These are phyloP conservation scores for Alexandromys fortis DNA, from an alignment of 2,113 vertebrate genomes.

Conservation along the genomic window DNA sequence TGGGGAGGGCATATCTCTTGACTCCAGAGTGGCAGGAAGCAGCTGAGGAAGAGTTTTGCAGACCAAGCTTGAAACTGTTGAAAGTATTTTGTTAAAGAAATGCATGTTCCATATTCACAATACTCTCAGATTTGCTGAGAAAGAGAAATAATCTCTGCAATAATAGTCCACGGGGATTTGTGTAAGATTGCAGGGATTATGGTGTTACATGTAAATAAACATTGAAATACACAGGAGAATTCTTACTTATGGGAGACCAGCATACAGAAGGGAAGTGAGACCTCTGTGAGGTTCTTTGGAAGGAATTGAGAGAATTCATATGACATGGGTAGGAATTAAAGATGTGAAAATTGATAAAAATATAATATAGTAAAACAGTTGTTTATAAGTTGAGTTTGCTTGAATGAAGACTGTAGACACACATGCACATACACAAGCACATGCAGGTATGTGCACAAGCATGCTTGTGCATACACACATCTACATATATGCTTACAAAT, in stretches of 20 bases:
- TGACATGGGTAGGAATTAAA: background rate
- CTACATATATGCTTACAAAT: fast-evolving
- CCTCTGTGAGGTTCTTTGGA: background rate
- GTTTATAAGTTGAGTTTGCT: background rate
- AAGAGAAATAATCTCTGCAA: slow-evolving; percentile 7
- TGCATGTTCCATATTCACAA: background rate
- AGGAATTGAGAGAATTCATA: background rate
- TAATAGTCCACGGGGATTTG: background rate
- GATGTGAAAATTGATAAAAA: background rate
- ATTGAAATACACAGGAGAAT: slow-evolving; percentile 20
- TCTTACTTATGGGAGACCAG: background rate
- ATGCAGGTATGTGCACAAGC: fast-evolving
- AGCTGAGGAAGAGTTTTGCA: background rate
- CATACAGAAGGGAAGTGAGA: background rate
- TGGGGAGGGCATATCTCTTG: background rate
- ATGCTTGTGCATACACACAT: too few relatives aligned
- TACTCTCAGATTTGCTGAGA: background rate
- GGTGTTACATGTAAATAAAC: slow-evolving; percentile 7
- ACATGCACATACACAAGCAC: fast-evolving
- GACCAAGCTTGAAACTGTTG: background rate
- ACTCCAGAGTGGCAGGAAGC: background rate
- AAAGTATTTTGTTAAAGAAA: background rate
- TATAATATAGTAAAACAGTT: background rate
- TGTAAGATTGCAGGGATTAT: slow-evolving; percentile 23
- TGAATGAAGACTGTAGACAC: background rate